Conservation (phyloP, 2,113 vertebrate genomes). For the Muntiacus muntjak region DNA sequence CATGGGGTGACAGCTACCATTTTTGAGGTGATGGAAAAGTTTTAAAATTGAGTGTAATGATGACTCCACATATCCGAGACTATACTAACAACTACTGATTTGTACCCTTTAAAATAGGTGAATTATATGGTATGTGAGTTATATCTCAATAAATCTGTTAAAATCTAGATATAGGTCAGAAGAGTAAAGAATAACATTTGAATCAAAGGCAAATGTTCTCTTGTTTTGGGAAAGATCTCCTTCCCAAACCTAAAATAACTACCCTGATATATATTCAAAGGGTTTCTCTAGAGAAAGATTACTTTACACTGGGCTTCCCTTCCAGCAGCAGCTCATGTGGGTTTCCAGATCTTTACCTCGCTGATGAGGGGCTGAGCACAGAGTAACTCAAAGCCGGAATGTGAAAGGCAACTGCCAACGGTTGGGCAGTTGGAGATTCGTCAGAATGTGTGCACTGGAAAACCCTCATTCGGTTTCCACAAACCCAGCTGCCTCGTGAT, state of each 20-base stretch:
- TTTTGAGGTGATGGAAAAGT: neutral
- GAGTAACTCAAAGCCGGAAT: neutral
- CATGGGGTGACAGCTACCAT: neutral
- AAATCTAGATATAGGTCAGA: neutral
- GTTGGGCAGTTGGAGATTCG: neutral
- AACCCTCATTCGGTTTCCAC: neutral
- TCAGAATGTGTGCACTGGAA: neutral
- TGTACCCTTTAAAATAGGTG: neutral
- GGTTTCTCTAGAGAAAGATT: neutral
- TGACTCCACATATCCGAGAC: neutral
- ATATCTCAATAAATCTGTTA: neutral
- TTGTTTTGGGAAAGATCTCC: neutral
- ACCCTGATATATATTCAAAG: neutral
- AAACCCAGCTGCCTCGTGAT: neutral
- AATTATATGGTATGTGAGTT: neutral
- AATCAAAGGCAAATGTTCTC: neutral
- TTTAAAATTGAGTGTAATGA: neutral
- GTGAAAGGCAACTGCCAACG: conserved; percentile 13
- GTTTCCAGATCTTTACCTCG: conserved; percentile 34
- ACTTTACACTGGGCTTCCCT: conserved; percentile 13
- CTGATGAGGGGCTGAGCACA: neutral
- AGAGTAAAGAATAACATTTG: neutral
- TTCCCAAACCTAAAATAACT: neutral
- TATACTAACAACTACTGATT: neutral
- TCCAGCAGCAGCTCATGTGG: neutral